Evolutionary conservation across 2,797 vertebrate genomes (phyloP).

Genomic region (Bucorvus abyssinicus): DNA sequence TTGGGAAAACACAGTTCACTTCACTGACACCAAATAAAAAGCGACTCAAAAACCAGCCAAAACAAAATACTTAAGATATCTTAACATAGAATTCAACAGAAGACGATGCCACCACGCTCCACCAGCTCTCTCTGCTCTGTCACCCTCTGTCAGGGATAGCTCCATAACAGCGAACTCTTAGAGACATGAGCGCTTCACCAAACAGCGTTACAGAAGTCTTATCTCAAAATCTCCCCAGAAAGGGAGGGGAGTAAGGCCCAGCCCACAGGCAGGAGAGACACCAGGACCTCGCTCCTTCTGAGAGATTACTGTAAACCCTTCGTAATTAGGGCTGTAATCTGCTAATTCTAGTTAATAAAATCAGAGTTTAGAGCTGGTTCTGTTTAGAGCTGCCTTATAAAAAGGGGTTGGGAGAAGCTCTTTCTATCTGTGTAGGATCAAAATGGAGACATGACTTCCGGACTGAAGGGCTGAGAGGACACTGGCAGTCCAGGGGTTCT

Average conservation of each 20-base stretch:
- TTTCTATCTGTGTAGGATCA: neutral
- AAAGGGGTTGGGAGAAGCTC: neutral
- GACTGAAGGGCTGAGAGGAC: neutral
- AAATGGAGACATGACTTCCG: neutral
- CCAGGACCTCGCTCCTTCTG: neutral
- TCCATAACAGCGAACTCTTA: neutral
- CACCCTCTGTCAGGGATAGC: neutral
- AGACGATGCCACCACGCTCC: neutral
- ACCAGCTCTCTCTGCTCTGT: neutral
- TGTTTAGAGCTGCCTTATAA: neutral
- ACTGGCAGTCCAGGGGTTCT: too few species aligned
- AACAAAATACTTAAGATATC: neutral
- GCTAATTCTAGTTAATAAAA: constrained; percentile 3
- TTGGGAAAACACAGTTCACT: accelerated
- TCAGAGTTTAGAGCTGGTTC: neutral
- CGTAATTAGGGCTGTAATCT: neutral
- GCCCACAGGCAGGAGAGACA: neutral
- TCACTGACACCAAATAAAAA: neutral
- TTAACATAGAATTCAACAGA: neutral
- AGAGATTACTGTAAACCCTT: neutral
- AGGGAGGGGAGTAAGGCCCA: neutral
- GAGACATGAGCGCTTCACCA: neutral
- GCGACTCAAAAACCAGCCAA: accelerated
- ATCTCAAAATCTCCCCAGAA: neutral
- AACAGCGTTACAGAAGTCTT: neutral